Evolutionary conservation across 2,113 vertebrate genomes (phyloP), one percentile per base, ranked within the genome.

Genomic region (Callaeas wilsoni): DNA sequence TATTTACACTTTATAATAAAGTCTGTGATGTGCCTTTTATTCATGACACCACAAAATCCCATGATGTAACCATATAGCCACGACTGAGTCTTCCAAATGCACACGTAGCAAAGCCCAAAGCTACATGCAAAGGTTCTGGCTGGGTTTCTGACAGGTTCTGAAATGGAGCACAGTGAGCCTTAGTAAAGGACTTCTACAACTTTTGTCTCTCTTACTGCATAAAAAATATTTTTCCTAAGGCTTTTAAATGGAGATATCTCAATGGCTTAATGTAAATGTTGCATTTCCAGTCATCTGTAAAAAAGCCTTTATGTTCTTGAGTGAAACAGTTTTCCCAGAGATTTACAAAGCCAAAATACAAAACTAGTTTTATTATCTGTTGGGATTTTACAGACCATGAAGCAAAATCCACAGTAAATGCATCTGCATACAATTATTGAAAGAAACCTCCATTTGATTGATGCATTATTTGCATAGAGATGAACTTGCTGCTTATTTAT

Each of bases 281-380:
- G 13, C 12, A 62, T 81, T 94, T 80, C 33, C 39, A 91, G 59
- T 74, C 81, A 83, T 62, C 63, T 74, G 27, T 70, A 89, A 96
- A 97, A 98, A 97, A 90, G 84, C 30, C 10, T 23, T 32, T 78
- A 23, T 89, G 75, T 73, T 97, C 97, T 95, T 90, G 91, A 93
- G 68, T 75, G 16, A 96, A 97, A 89, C 35, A 65, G 1, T 30
- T 95, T 86, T 94, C 70, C 62, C 63, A 29, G 67, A 84, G 55
- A 64, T 53, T 82, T 57, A 73, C 44, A 85, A 56, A 65, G 33
- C 65, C 41, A 59, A 86, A 94, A 84, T 50, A 67, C 33, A 74
- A 69, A 93, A 77, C 12, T 13, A n/a, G 9, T 27, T 79, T 76
- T 93, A 60, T 71, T 86, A 47, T 74, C 30, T 77, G 56, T 84